Evolutionary conservation across 1,140 invertebrate species (phyloP).

Genomic region (Portunus trituberculatus): DNA sequence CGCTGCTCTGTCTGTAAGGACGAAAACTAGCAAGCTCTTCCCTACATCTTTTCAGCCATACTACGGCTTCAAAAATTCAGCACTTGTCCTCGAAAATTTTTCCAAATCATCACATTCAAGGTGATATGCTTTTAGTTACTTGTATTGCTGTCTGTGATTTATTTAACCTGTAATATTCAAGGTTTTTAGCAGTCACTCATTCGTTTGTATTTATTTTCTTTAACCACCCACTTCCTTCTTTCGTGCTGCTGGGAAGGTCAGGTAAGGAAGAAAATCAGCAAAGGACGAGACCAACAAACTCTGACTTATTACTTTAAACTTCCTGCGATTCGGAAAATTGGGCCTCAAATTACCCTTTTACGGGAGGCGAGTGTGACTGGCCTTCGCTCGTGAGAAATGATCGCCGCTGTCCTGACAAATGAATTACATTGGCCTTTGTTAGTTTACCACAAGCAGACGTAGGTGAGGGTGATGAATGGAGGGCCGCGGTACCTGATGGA

Average conservation of each 20-base stretch:
- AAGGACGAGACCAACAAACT: background rate
- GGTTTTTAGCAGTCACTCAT: too few relatives aligned
- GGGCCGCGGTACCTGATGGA: constrained; percentile 24
- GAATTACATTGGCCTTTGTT: constrained; percentile 62
- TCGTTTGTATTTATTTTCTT: too few relatives aligned
- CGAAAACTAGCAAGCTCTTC: too few relatives aligned
- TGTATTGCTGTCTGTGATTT: too few relatives aligned
- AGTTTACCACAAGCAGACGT: constrained; percentile 38
- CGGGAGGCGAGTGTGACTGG: background rate
- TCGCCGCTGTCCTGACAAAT: constrained; percentile 41
- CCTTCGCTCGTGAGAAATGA: constrained; percentile 27
- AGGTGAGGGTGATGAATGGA: constrained; percentile 17
- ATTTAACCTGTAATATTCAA: too few relatives aligned
- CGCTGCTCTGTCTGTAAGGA: too few relatives aligned
- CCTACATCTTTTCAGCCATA: too few relatives aligned
- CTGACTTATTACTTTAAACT: background rate
- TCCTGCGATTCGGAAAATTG: background rate
- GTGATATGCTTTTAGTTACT: too few relatives aligned
- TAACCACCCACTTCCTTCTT: too few relatives aligned
- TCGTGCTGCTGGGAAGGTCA: background rate
- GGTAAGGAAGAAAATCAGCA: background rate
- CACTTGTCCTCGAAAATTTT: too few relatives aligned
- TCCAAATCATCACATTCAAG: too few relatives aligned
- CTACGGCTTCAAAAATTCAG: too few relatives aligned
- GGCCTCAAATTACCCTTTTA: background rate